A percentile compares a stretch with the other conserved stretches of the same genome.
Conservation (phyloP, 2,797 vertebrate genomes). For the Phrynocephalus guinanensis region DNA sequence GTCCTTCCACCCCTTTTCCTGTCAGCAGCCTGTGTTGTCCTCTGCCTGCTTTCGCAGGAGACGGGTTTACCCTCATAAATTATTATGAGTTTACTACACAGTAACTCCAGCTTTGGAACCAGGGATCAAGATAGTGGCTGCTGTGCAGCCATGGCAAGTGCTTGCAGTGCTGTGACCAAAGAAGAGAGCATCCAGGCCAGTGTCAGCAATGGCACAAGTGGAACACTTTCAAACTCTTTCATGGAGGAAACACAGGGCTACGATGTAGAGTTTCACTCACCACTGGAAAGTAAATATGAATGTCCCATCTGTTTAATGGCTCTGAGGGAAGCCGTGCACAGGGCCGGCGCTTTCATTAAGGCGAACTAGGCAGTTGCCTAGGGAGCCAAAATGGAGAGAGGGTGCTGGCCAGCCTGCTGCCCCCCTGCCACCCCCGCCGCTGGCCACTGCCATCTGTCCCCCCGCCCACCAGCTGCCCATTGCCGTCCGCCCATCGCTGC, state of each 20-base stretch:
- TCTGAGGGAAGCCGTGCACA: constrained; percentile 92
- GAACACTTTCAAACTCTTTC: constrained; percentile 67
- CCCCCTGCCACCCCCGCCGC: too few relatives aligned
- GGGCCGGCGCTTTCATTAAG: too few relatives aligned
- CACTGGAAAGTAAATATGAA: constrained; percentile 95
- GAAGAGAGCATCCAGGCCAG: constrained; percentile 70
- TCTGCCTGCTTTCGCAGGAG: too few relatives aligned
- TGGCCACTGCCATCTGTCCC: too few relatives aligned
- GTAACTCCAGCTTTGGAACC: constrained; percentile 67
- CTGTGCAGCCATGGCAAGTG: constrained; percentile 77
- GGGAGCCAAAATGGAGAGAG: constrained; percentile 68
- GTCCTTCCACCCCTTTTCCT: too few relatives aligned
- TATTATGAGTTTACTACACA: constrained; percentile 81
- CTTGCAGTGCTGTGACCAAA: constrained; percentile 65
- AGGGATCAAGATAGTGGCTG: constrained; percentile 69
- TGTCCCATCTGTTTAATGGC: constrained; percentile 99
- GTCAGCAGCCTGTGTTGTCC: too few relatives aligned
- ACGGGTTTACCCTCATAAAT: constrained; percentile 37
- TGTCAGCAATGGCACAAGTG: constrained; percentile 24
- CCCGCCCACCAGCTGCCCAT: too few relatives aligned
- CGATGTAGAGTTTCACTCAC: constrained; percentile 96
- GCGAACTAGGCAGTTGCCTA: too few relatives aligned
- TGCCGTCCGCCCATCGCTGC: too few relatives aligned
- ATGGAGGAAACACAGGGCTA: constrained; percentile 88
- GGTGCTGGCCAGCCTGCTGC: too few relatives aligned